phyloP scores from a whole-genome alignment of 2,888 invertebrate genomes.

The Drosophila sordidula region DNA sequence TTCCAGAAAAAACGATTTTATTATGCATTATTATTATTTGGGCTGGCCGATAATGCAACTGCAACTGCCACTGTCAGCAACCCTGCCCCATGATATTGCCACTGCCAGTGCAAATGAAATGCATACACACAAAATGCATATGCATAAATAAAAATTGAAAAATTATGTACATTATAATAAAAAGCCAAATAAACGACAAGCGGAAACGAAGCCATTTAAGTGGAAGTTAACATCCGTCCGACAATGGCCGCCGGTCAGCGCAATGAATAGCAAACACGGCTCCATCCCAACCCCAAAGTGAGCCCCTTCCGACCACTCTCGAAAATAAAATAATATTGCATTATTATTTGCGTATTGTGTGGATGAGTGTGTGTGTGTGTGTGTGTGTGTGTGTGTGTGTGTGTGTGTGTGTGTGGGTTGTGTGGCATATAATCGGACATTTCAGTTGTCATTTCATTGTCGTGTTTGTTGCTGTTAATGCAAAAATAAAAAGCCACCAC shows the following conservation, averaged over 20 bases:
- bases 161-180: constrained; percentile 80
- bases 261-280: constrained; percentile 61
- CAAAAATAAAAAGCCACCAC: constrained; percentile 76
- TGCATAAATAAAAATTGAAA: constrained; percentile 79
- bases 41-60: constrained; percentile 53
- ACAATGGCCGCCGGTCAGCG: constrained; percentile 74
- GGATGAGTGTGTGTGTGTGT: constrained; percentile 2
- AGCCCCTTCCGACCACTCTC: constrained; percentile 13
- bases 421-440: constrained; percentile 84
- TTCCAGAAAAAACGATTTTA: constrained; percentile 62
- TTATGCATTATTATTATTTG: constrained; percentile 67
- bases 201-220: constrained; percentile 85
- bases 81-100: constrained; percentile 1
- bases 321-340: constrained; percentile 80
- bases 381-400: constrained; percentile 13
- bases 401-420: constrained; percentile 24
- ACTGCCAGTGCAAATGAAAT: constrained; percentile 70
- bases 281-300: not conserved
- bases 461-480: constrained; percentile 81
- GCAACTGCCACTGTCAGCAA: not conserved
- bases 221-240: constrained; percentile 82
- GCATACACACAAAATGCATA: constrained; percentile 66
- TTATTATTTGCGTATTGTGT: constrained; percentile 73
- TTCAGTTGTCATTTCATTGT: constrained; percentile 85
- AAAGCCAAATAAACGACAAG: constrained; percentile 80